Evolutionary conservation across 2,888 invertebrate genomes (phyloP).

Genomic region (Pollenia labialis): DNA sequence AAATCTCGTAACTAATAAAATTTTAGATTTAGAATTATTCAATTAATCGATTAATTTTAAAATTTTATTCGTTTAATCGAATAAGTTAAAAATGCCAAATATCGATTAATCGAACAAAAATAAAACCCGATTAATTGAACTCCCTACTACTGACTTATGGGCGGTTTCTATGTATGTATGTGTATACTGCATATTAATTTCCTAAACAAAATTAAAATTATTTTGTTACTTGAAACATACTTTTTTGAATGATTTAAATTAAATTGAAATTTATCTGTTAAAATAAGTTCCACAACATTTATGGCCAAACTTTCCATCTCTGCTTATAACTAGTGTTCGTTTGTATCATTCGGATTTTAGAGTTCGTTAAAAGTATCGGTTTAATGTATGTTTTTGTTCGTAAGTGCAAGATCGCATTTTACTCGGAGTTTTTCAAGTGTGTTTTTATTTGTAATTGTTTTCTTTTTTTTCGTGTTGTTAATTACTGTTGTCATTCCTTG

Average conservation of each 20-base stretch:
- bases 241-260: too few relatives aligned
- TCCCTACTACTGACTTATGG: too few relatives aligned
- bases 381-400: not conserved
- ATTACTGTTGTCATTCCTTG: conserved; percentile 64
- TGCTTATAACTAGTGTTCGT: conserved; percentile 7
- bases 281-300: not conserved
- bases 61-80: too few relatives aligned
- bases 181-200: too few relatives aligned
- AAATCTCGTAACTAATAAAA: too few relatives aligned
- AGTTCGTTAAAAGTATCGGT: conserved; percentile 42
- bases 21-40: too few relatives aligned
- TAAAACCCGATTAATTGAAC: too few relatives aligned
- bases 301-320: conserved; percentile 19
- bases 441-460: conserved; percentile 43
- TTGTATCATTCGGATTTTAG: conserved; percentile 19
- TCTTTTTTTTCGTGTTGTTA: conserved; percentile 52
- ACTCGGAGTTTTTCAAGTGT: conserved; percentile 63
- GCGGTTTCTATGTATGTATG: too few relatives aligned
- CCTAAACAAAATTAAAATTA: not conserved
- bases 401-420: conserved; percentile 39
- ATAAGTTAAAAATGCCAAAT: too few relatives aligned
- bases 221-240: not conserved
- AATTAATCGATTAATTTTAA: too few relatives aligned
- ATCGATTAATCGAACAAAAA: too few relatives aligned
- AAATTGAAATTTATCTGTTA: not conserved